Evolutionary conservation across 2,113 vertebrate species (phyloP).

Genomic region (Corythornis cristatus): DNA sequence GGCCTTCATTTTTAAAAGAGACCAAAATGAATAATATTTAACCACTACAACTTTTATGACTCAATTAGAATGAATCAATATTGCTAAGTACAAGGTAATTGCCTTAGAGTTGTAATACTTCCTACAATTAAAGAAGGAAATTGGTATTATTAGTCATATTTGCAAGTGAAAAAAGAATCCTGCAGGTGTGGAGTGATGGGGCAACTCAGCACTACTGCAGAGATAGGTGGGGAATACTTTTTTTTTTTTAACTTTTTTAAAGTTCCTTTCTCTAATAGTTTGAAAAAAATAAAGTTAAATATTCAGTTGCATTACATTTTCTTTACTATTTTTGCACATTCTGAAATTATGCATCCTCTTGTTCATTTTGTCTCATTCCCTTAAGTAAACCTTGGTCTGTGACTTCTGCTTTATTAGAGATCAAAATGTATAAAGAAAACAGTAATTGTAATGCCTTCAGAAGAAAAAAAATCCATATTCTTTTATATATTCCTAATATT

Average conservation of each 20-base stretch:
- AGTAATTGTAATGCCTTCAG: neutral
- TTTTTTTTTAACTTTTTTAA: neutral
- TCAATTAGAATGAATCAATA: neutral
- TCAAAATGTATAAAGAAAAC: neutral
- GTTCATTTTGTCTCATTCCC: neutral
- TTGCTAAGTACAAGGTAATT: neutral
- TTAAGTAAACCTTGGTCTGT: neutral
- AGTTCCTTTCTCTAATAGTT: neutral
- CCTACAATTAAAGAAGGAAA: neutral
- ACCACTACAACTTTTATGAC: neutral
- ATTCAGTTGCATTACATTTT: neutral
- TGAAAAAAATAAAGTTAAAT: neutral
- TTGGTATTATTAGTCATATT: neutral
- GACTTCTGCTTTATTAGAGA: neutral
- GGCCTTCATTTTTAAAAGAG: neutral
- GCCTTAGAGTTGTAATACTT: neutral
- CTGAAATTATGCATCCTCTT: neutral
- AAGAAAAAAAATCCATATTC: neutral
- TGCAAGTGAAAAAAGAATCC: neutral
- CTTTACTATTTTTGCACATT: neutral
- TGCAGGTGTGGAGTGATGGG: fast-evolving
- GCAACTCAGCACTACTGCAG: neutral
- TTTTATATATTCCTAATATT: neutral
- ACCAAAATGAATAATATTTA: conserved; percentile 18
- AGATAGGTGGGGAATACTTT: neutral